phyloP scores from a whole-genome alignment of 2,888 invertebrate genomes.

The Amorpha juglandis region DNA sequence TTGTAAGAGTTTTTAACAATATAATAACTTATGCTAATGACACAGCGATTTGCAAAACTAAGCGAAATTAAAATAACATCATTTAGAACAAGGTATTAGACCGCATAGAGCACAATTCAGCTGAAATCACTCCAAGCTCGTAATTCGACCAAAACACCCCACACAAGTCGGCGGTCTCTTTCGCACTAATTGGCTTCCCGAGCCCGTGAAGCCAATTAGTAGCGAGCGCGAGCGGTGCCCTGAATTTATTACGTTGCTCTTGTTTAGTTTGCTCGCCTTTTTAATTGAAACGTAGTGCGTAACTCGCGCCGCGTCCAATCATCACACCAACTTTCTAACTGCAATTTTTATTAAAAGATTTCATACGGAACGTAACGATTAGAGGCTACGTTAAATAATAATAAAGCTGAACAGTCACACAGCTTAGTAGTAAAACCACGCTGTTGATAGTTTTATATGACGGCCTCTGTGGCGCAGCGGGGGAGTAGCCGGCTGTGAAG shows the following conservation, averaged over 20 bases:
- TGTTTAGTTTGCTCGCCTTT: slow-evolving; percentile 72
- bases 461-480: too few species aligned
- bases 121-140: slow-evolving; percentile 37
- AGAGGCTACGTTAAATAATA: too few species aligned
- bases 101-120: slow-evolving; percentile 22
- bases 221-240: slow-evolving; percentile 58
- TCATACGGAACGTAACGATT: too few species aligned
- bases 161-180: slow-evolving; percentile 47
- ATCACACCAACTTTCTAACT: slow-evolving; percentile 44
- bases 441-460: too few species aligned
- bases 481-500: too few species aligned
- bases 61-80: slow-evolving; percentile 16
- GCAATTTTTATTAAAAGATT: slow-evolving; percentile 12
- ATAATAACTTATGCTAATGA: neutral
- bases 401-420: too few species aligned
- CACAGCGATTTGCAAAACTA: neutral
- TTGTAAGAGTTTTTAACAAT: too few species aligned
- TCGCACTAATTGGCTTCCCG: slow-evolving; percentile 73
- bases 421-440: too few species aligned
- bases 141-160: slow-evolving; percentile 41
- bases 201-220: slow-evolving; percentile 77
- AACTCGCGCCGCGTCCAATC: slow-evolving; percentile 60
- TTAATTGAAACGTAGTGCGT: slow-evolving; percentile 78
- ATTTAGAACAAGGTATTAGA: slow-evolving; percentile 36
- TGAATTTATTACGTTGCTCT: slow-evolving; percentile 74